Evolutionary conservation across 2,888 invertebrate species (phyloP).

Genomic region (Agonopterix arenella): DNA sequence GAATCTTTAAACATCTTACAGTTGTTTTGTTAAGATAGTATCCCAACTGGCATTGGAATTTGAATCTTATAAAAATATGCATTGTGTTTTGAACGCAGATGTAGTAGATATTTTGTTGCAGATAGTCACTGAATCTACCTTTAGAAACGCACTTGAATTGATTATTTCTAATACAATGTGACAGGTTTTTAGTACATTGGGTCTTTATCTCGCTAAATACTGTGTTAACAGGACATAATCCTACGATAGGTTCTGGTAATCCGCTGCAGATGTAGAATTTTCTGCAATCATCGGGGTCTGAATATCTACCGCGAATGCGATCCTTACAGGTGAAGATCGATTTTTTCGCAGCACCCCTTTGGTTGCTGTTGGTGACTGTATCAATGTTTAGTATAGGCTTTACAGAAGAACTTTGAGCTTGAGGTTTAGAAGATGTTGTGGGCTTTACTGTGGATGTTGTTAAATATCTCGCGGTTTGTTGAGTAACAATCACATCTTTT

Average conservation of each 20-base stretch:
- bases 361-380: not conserved
- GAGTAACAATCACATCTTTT: not conserved
- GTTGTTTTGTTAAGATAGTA: slow-evolving; percentile 45
- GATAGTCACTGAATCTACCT: slow-evolving; percentile 54
- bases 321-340: slow-evolving; percentile 30
- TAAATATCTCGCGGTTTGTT: not conserved
- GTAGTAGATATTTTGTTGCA: slow-evolving; percentile 55
- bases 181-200: slow-evolving; percentile 62
- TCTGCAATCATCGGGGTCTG: slow-evolving; percentile 62
- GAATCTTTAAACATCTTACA: slow-evolving; percentile 35
- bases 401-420: not conserved
- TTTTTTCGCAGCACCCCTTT: not conserved
- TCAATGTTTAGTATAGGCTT: not conserved
- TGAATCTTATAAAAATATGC: slow-evolving; percentile 42
- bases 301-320: slow-evolving; percentile 55
- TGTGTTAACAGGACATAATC: slow-evolving; percentile 52
- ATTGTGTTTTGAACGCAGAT: slow-evolving; percentile 48
- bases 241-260: slow-evolving; percentile 33
- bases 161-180: slow-evolving; percentile 63
- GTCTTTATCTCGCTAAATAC: slow-evolving; percentile 62
- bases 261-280: slow-evolving; percentile 71
- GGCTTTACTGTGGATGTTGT: no score
- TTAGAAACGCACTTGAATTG: slow-evolving; percentile 62
- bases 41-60: slow-evolving; percentile 51
- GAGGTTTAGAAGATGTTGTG: not conserved